phyloP scores from a whole-genome alignment of 2,888 invertebrate genomes.

The Ophion obscuratus region DNA sequence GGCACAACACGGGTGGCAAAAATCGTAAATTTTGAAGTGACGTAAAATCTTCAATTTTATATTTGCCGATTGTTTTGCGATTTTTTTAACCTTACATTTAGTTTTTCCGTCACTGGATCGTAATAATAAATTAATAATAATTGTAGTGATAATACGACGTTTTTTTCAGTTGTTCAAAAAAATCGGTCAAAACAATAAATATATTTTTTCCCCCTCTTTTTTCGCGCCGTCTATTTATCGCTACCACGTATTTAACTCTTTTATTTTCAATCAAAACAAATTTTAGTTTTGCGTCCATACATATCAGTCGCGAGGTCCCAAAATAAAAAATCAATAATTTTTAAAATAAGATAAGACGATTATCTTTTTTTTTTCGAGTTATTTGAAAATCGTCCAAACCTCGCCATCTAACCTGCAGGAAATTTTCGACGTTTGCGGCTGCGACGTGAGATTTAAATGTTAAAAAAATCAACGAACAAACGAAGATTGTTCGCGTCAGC shows the following conservation, averaged over 20 bases:
- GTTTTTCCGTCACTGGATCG: too few species aligned
- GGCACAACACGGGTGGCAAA: neutral
- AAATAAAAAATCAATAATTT: neutral
- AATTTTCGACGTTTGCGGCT: neutral
- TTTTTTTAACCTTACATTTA: too few species aligned
- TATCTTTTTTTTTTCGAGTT: neutral
- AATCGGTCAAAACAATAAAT: too few species aligned
- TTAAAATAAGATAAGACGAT: neutral
- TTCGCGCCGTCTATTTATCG: too few species aligned
- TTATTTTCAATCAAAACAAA: neutral
- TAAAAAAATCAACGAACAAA: neutral
- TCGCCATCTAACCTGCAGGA: neutral
- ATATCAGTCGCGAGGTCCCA: neutral
- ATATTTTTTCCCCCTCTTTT: too few species aligned
- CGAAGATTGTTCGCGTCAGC: neutral
- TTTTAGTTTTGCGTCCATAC: neutral
- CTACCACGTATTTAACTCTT: too few species aligned
- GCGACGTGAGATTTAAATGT: conserved; percentile 2
- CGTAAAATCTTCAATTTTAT: too few species aligned
- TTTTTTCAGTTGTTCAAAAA: too few species aligned
- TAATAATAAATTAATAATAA: too few species aligned
- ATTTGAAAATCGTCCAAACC: neutral
- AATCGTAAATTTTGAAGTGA: neutral
- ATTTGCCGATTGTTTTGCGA: too few species aligned
- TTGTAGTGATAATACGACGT: too few species aligned